Evolutionary conservation across 2,113 vertebrate genomes (phyloP).

Genomic region (Morone saxatilis): DNA sequence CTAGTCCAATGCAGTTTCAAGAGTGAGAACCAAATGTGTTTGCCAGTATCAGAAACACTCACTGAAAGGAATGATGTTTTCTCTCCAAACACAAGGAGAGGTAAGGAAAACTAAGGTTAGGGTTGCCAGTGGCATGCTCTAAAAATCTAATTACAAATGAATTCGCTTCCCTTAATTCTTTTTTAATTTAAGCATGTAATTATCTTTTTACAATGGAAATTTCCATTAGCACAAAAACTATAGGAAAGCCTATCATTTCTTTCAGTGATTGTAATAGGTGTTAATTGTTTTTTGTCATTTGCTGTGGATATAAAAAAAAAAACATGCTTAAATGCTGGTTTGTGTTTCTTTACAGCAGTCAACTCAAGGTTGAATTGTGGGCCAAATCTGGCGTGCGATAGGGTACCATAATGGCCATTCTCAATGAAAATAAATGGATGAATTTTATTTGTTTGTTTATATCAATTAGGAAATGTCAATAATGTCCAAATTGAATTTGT

Average conservation of each 20-base stretch:
- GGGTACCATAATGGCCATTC: too few relatives aligned
- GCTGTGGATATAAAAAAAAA: neutral
- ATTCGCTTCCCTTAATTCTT: neutral
- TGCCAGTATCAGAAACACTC: neutral
- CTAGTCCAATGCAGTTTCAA: slow-evolving; percentile 21
- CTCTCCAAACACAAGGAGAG: neutral
- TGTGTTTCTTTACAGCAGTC: too few relatives aligned
- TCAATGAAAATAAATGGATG: too few relatives aligned
- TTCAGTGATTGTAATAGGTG: too few relatives aligned
- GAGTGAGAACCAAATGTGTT: slow-evolving; percentile 10
- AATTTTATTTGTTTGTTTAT: too few relatives aligned
- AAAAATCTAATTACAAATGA: neutral
- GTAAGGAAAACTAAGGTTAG: neutral
- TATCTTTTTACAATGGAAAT: neutral
- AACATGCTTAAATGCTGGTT: neutral
- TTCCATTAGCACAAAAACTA: neutral
- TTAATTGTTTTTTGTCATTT: neutral
- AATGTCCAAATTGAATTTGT: too few relatives aligned
- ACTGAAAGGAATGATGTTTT: neutral
- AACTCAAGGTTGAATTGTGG: too few relatives aligned
- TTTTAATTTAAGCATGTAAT: neutral
- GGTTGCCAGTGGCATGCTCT: neutral
- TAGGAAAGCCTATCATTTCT: neutral
- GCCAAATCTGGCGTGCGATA: too few relatives aligned
- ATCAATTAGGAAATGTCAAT: too few relatives aligned